Conservation (phyloP, 1,140 invertebrate species). For the Sinonovacula constricta region DNA sequence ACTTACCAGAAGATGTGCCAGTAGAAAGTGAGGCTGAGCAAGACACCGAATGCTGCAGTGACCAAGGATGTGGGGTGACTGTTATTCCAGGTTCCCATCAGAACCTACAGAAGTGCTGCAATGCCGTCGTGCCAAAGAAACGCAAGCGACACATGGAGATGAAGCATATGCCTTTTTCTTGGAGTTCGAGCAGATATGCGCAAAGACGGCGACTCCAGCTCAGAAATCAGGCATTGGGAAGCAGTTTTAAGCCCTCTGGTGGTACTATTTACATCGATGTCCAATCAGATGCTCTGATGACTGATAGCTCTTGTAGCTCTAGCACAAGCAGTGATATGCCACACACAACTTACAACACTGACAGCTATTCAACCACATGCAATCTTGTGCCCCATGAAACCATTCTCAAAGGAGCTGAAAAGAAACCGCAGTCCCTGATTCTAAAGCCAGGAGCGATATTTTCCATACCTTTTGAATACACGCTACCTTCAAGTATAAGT, state of each 20-base stretch:
- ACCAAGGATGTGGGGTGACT: slow-evolving; percentile 66
- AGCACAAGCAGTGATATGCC: background rate
- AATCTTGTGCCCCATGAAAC: slow-evolving; percentile 2
- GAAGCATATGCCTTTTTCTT: slow-evolving; percentile 63
- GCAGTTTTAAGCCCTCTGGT: slow-evolving; percentile 4
- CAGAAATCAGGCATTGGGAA: slow-evolving; percentile 14
- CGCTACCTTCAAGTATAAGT: slow-evolving; percentile 15
- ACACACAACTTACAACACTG: background rate
- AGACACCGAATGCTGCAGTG: slow-evolving; percentile 58
- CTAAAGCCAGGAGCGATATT: slow-evolving; percentile 57
- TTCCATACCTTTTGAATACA: slow-evolving; percentile 63
- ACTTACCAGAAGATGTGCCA: background rate
- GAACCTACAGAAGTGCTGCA: slow-evolving; percentile 72
- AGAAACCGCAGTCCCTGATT: slow-evolving; percentile 47
- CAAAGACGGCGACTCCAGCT: slow-evolving; percentile 28
- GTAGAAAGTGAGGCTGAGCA: background rate
- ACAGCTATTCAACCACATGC: background rate
- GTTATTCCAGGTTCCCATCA: slow-evolving; percentile 68
- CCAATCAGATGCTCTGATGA: slow-evolving; percentile 39
- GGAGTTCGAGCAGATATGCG: slow-evolving; percentile 33
- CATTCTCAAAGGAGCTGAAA: slow-evolving; percentile 8
- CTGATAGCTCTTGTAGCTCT: background rate
- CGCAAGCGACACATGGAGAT: slow-evolving; percentile 73
- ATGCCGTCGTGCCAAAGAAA: slow-evolving; percentile 74
- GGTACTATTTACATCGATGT: slow-evolving; percentile 61